Conservation (phyloP, 2,888 invertebrate species). For the Andrena bucephala region DNA sequence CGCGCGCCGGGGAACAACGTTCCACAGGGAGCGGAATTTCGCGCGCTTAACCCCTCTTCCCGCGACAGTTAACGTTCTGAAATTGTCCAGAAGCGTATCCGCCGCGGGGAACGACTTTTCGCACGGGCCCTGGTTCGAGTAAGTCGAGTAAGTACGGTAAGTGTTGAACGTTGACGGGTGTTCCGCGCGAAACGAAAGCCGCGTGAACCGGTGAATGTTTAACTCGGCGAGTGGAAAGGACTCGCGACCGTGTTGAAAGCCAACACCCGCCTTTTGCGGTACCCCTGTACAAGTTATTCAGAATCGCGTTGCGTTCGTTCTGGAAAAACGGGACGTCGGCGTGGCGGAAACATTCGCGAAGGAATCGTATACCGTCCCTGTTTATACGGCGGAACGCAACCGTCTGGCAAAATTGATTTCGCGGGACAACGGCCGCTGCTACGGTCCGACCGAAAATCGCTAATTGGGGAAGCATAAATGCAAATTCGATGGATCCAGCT, state of each 20-base stretch:
- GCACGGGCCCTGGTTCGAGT: background rate
- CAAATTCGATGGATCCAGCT: conserved; percentile 66
- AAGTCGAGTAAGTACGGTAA: background rate
- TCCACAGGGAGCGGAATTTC: background rate
- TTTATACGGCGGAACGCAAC: background rate
- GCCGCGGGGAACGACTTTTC: background rate
- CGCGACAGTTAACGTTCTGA: background rate
- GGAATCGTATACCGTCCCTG: background rate
- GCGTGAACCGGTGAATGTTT: background rate
- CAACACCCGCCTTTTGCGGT: background rate
- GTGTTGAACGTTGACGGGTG: background rate
- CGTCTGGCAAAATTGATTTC: background rate
- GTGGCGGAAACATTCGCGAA: too few species aligned
- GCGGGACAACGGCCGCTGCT: background rate
- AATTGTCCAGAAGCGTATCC: background rate
- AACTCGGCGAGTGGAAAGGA: background rate
- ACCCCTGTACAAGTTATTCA: background rate
- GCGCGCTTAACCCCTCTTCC: background rate
- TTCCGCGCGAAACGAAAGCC: background rate
- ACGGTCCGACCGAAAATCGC: conserved; percentile 32
- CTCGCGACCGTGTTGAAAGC: background rate
- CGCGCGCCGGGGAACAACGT: background rate
- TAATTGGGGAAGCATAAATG: conserved; percentile 75
- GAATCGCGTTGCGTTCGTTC: background rate
- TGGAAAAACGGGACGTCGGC: too few species aligned